Evolutionary conservation across 37 sponge, comb jelly and placozoan genomes (phyloP).

Genomic region (Bolinopsis microptera): DNA sequence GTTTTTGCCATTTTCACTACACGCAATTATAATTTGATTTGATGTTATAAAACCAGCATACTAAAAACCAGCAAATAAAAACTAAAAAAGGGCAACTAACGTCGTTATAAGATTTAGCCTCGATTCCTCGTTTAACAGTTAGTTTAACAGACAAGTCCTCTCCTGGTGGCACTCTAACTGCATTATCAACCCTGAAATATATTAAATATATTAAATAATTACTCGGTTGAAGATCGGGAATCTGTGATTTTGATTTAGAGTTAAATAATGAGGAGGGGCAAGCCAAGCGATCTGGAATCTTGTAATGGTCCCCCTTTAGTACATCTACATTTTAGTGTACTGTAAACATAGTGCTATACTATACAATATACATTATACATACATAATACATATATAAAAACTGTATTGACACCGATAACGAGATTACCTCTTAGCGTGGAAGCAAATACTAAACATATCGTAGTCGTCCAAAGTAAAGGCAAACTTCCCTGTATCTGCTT

Average conservation of each 20-base stretch:
- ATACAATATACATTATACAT: too few species aligned
- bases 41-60: neutral
- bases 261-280: too few species aligned
- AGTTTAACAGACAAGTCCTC: conserved; percentile 71
- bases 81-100: conserved; percentile 66
- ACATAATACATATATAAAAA: too few species aligned
- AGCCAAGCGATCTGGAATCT: too few species aligned
- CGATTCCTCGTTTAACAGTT: conserved; percentile 86
- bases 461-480: conserved; percentile 96
- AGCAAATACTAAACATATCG: conserved; percentile 92
- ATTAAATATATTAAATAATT: too few species aligned
- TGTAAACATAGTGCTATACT: too few species aligned
- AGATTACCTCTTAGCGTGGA: conserved; percentile 67
- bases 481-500: conserved; percentile 88
- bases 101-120: conserved; percentile 94
- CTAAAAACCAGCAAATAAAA: neutral
- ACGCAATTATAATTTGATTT: too few species aligned
- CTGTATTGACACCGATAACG: too few species aligned
- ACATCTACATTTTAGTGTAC: too few species aligned
- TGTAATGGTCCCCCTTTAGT: too few species aligned
- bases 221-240: too few species aligned
- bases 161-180: neutral
- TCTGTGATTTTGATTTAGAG: too few species aligned
- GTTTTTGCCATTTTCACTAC: neutral
- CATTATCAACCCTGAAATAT: conserved; percentile 71